phyloP scores from a whole-genome alignment of 2,888 invertebrate species.

The Leptopilina syphax region DNA sequence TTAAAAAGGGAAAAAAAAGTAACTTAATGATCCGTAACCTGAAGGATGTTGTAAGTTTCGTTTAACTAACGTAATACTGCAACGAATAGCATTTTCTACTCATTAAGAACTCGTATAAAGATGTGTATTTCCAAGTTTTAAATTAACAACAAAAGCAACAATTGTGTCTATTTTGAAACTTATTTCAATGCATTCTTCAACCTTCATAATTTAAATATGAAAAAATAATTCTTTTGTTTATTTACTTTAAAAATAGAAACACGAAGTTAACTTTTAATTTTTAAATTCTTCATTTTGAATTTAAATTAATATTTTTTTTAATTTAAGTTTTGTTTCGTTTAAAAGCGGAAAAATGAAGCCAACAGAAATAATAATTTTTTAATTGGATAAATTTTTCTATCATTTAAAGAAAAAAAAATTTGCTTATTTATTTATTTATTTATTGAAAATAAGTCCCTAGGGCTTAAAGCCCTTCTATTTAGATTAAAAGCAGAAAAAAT shows the following conservation, averaged over 20 bases:
- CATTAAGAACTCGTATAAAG: neutral
- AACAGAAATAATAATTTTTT: no score
- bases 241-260: neutral
- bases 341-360: no score
- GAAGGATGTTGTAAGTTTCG: conserved; percentile 18
- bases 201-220: neutral
- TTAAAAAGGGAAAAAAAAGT: conserved; percentile 7
- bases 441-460: no score
- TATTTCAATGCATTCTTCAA: neutral
- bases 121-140: conserved; percentile 12
- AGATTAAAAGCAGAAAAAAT: no score
- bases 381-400: no score
- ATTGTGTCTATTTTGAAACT: neutral
- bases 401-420: no score
- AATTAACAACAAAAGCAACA: neutral
- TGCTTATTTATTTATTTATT: no score
- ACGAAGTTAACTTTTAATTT: neutral
- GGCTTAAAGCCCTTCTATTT: no score
- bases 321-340: no score
- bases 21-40: conserved; percentile 24
- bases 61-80: conserved; percentile 26
- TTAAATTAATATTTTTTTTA: no score
- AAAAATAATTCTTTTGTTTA: neutral
- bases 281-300: no score
- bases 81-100: conserved; percentile 23